Evolutionary conservation across 1,140 invertebrate genomes (phyloP), one percentile per base, ranked within the genome.

Genomic region (Leucophenga varia): DNA sequence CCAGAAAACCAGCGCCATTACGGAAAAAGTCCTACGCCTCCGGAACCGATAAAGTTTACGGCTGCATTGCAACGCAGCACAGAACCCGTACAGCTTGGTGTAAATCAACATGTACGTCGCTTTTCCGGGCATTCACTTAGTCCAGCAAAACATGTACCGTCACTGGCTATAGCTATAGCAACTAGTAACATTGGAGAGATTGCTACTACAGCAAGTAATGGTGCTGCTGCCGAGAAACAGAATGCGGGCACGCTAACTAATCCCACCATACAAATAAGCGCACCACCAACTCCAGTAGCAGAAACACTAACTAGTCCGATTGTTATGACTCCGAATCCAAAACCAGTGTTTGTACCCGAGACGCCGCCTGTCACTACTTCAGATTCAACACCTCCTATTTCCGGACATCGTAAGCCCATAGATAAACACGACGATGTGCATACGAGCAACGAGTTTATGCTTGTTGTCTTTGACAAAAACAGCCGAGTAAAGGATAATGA

Each of bases 361-460:
- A 37, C 44, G 13, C 47, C 35, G 8, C 38, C 40, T 3, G 43
- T 49, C n/a, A 39, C 50, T 0, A 41, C 59, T 18, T 41, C 49
- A 9, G 53, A 52, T 19, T 12, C 38, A 4, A 45, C 50, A 4
- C 42, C 50, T 2, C 48, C 52, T 10, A 50, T 42, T 20, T n/a
- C 20, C 21, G 12, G 41, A 1, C 47, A 36, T 21, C 37, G 53
- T 41, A 59, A 54, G 25, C 42, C 56, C 34, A 39, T 54, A 5
- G 70, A 74, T 16, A 72, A 63, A 28, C 69, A 71, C 22, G 72
- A 73, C 35, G 72, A 75, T 9, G 72, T 75, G 2, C 72, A 74
- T 36, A 75, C 72, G n/a, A 75, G 73, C 51, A 87, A 85, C 17
- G 88, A 91, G 67, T 87, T 90, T 52, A 89, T 91, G 86, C 70